Conservation (phyloP, 2,888 invertebrate genomes). For the Lochmaea capreae region DNA sequence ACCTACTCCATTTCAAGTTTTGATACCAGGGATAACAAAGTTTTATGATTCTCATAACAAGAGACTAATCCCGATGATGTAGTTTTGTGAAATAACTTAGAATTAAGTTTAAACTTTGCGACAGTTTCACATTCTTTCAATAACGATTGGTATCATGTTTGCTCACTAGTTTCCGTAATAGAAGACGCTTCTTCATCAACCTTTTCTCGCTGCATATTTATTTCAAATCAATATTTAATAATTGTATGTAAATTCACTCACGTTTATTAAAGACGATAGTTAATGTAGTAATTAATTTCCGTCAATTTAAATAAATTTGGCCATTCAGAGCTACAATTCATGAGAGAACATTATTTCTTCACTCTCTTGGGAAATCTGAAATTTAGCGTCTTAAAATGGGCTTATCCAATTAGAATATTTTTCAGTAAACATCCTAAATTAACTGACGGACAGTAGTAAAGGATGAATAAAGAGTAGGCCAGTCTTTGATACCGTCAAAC, state of each 20-base stretch:
- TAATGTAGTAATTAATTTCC: neutral
- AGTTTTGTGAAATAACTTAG: no score
- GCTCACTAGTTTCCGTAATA: neutral
- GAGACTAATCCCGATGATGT: no score
- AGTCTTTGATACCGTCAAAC: neutral
- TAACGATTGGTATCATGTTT: neutral
- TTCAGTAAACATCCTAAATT: conserved; percentile 44
- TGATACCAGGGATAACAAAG: no score
- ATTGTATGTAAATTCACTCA: neutral
- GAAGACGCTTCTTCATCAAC: neutral
- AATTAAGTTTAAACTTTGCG: no score
- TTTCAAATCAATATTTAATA: neutral
- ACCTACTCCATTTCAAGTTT: no score
- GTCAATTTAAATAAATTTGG: conserved; percentile 20
- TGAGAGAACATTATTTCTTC: conserved; percentile 38
- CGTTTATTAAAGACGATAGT: neutral
- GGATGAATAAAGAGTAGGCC: neutral
- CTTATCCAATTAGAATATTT: conserved; percentile 45
- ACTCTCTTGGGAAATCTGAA: conserved; percentile 37
- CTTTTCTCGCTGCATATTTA: neutral
- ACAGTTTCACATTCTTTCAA: no score
- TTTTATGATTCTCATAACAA: no score
- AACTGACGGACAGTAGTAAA: conserved; percentile 15
- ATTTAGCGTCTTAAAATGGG: conserved; percentile 43
- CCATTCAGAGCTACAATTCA: conserved; percentile 35